phyloP scores from a whole-genome alignment of 2,888 invertebrate genomes.

The Entomobrya multifasciata region DNA sequence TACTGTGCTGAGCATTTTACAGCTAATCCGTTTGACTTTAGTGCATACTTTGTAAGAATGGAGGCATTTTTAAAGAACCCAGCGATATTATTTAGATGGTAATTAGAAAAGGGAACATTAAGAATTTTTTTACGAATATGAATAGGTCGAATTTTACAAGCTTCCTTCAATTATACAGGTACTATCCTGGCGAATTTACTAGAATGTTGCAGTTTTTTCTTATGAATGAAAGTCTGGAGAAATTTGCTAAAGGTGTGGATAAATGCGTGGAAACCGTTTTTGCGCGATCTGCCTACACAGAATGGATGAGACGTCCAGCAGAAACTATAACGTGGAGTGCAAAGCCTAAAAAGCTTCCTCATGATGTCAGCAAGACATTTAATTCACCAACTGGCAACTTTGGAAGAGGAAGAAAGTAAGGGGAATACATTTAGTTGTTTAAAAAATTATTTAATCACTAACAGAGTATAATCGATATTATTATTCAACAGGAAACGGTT shows the following conservation, averaged over 20 bases:
- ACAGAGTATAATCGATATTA: too few relatives aligned
- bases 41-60: slow-evolving; percentile 56
- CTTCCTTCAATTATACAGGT: slow-evolving; percentile 44
- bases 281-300: slow-evolving; percentile 49
- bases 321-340: slow-evolving; percentile 41
- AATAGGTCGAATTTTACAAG: background rate
- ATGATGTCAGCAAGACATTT: background rate
- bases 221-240: slow-evolving; percentile 45
- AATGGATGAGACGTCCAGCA: slow-evolving; percentile 65
- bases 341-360: background rate
- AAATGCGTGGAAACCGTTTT: slow-evolving; percentile 64
- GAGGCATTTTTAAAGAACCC: slow-evolving; percentile 69
- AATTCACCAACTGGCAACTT: slow-evolving; percentile 38
- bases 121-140: background rate
- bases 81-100: slow-evolving; percentile 66
- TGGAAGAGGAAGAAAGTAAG: slow-evolving; percentile 26
- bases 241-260: slow-evolving; percentile 64
- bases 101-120: background rate
- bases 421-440: background rate
- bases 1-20: slow-evolving; percentile 59
- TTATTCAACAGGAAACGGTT: slow-evolving; percentile 68
- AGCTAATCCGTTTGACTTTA: slow-evolving; percentile 42
- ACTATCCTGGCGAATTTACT: slow-evolving; percentile 71
- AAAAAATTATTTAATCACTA: too few relatives aligned
- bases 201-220: slow-evolving; percentile 55